These are phyloP conservation scores for Maccullochella peelii DNA, from an alignment of 2,113 vertebrate species.

Conservation along the genomic window DNA sequence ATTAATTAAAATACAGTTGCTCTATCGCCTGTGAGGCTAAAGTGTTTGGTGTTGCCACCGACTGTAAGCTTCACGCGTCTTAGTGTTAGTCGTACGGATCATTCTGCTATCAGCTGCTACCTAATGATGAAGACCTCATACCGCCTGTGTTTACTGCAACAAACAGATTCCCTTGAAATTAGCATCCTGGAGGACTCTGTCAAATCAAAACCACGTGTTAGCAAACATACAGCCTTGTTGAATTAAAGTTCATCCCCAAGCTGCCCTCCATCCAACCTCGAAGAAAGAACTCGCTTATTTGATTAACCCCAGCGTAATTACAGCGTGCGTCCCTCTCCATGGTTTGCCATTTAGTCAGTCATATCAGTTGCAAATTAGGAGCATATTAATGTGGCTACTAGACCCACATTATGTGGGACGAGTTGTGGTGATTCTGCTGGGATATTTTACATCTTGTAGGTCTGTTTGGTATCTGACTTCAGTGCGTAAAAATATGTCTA, in stretches of 20 bases:
- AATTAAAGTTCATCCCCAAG: constrained; percentile 55
- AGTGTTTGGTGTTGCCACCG: neutral
- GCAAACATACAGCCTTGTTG: constrained; percentile 59
- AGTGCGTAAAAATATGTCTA: constrained; percentile 38
- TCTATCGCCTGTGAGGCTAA: neutral
- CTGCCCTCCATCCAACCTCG: constrained; percentile 58
- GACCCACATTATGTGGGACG: constrained; percentile 46
- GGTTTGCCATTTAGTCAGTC: constrained; percentile 47
- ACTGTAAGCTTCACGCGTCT: constrained; percentile 42
- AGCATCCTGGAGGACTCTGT: constrained; percentile 57
- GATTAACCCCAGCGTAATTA: constrained; percentile 71
- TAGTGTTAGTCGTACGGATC: constrained; percentile 16
- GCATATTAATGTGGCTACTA: constrained; percentile 62
- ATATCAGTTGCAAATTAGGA: constrained; percentile 67
- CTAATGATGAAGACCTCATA: neutral
- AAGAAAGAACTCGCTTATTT: constrained; percentile 50
- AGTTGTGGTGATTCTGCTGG: constrained; percentile 44
- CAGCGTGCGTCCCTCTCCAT: constrained; percentile 50
- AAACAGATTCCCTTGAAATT: constrained; percentile 53
- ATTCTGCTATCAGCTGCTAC: constrained; percentile 33
- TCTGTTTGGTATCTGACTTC: constrained; percentile 31
- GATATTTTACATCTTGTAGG: constrained; percentile 26
- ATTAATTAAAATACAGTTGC: neutral
- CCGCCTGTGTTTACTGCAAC: constrained; percentile 48
- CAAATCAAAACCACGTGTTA: constrained; percentile 68